These are phyloP conservation scores for Hololepta plana DNA, from an alignment of 2,888 invertebrate species.

Conservation along the genomic window DNA sequence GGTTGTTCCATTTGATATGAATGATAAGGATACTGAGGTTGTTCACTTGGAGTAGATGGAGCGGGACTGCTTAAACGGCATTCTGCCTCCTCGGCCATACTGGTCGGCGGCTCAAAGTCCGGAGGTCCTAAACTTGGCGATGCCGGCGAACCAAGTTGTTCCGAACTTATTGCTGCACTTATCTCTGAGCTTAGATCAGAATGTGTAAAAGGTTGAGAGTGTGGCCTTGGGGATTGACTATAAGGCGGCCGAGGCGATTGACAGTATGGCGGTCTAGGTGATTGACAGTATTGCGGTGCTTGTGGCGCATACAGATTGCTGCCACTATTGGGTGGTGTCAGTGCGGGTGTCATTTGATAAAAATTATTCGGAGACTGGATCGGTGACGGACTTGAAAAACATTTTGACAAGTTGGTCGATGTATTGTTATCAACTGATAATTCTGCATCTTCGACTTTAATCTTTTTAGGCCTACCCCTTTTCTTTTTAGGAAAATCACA, in stretches of 20 bases:
- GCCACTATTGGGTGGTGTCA: slow-evolving; percentile 24
- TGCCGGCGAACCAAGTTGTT: slow-evolving; percentile 45
- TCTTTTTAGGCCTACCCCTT: slow-evolving; percentile 74
- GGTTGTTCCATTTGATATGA: slow-evolving; percentile 24
- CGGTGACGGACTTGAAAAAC: slow-evolving; percentile 31
- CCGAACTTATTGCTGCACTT: slow-evolving; percentile 57
- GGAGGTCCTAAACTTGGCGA: slow-evolving; percentile 52
- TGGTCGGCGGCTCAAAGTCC: slow-evolving; percentile 56
- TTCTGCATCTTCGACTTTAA: slow-evolving; percentile 28
- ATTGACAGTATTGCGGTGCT: slow-evolving; percentile 18
- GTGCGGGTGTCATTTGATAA: slow-evolving; percentile 25
- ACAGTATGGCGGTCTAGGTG: slow-evolving; percentile 16
- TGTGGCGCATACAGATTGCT: slow-evolving; percentile 23
- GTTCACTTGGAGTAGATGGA: slow-evolving; percentile 21
- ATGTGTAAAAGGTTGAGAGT: slow-evolving; percentile 40
- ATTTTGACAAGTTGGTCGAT: slow-evolving; percentile 28
- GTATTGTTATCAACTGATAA: slow-evolving; percentile 20
- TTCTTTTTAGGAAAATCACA: slow-evolving; percentile 63
- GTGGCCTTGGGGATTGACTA: slow-evolving; percentile 24
- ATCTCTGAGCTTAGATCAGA: slow-evolving; percentile 62
- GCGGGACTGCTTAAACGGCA: slow-evolving; percentile 26
- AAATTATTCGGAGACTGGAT: slow-evolving; percentile 31
- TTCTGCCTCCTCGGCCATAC: slow-evolving; percentile 32
- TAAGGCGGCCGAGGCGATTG: slow-evolving; percentile 19
- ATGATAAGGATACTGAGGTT: slow-evolving; percentile 23